Conservation (phyloP, 2,113 vertebrate genomes). For the Etia nguti region DNA sequence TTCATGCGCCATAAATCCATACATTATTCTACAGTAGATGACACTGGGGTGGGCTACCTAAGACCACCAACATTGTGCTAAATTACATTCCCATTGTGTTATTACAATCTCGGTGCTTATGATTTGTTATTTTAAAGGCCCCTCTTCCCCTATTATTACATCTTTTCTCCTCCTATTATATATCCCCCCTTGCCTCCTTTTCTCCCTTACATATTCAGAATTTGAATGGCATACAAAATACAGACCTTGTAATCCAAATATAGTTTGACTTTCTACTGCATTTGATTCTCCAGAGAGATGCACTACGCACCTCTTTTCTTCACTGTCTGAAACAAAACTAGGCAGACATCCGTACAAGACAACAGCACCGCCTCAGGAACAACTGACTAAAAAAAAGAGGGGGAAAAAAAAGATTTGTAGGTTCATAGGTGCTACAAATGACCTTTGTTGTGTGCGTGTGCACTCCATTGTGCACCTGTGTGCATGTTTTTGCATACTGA, state of each 20-base stretch:
- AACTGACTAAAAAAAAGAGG: conserved; percentile 16
- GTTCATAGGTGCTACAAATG: conserved; percentile 57
- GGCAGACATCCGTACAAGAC: conserved; percentile 15
- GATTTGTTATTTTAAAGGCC: conserved; percentile 31
- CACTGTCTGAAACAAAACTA: background rate
- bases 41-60: background rate
- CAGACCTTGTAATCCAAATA: background rate
- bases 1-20: conserved; percentile 19
- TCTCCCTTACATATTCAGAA: background rate
- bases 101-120: background rate
- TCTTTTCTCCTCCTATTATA: background rate
- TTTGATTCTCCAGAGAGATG: conserved; percentile 1
- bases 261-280: background rate
- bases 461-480: conserved; percentile 52
- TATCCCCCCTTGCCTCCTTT: background rate
- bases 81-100: conserved; percentile 24
- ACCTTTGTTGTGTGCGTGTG: conserved; percentile 51
- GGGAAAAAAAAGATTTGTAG: conserved; percentile 31
- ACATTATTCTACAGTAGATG: background rate
- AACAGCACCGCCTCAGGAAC: conserved; percentile 37
- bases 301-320: background rate
- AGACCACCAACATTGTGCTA: conserved; percentile 44
- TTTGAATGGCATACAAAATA: conserved; percentile 1
- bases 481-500: conserved; percentile 56
- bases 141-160: background rate